Conservation (phyloP, 2,797 vertebrate species). For the Leptatherina wallacei region DNA sequence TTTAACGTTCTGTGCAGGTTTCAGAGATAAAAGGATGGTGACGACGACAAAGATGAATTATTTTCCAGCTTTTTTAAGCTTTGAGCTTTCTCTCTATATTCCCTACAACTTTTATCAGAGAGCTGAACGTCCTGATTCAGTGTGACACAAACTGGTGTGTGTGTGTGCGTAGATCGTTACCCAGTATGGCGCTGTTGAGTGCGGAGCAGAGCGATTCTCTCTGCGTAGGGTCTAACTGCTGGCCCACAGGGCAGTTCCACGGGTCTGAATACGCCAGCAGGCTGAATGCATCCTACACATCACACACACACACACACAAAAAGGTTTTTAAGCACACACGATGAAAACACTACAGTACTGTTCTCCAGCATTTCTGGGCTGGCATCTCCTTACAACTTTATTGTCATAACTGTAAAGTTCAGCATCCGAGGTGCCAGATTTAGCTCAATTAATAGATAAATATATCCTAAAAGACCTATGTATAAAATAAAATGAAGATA, state of each 20-base stretch:
- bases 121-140: background rate
- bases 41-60: too few species aligned
- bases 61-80: too few species aligned
- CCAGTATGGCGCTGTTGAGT: slow-evolving; percentile 98
- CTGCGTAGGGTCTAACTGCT: slow-evolving; percentile 95
- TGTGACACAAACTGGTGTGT: background rate
- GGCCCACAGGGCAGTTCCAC: slow-evolving; percentile 97
- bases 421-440: too few species aligned
- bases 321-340: background rate
- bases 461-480: too few species aligned
- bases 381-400: background rate
- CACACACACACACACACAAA: slow-evolving; percentile 38
- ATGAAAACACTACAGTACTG: background rate
- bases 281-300: slow-evolving; percentile 93
- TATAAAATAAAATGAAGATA: too few species aligned
- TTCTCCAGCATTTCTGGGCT: too few species aligned
- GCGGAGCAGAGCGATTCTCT: slow-evolving; percentile 96
- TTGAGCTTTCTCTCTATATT: background rate
- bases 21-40: too few species aligned
- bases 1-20: too few species aligned
- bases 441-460: too few species aligned
- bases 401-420: too few species aligned
- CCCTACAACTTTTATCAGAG: background rate
- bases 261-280: slow-evolving; percentile 97
- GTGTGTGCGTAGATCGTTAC: slow-evolving; percentile 76